A percentile compares a stretch with the other conserved stretches of the same genome.
These are phyloP conservation scores for Arothron firmamentum DNA, from an alignment of 2,113 vertebrate species.

Conservation along the genomic window DNA sequence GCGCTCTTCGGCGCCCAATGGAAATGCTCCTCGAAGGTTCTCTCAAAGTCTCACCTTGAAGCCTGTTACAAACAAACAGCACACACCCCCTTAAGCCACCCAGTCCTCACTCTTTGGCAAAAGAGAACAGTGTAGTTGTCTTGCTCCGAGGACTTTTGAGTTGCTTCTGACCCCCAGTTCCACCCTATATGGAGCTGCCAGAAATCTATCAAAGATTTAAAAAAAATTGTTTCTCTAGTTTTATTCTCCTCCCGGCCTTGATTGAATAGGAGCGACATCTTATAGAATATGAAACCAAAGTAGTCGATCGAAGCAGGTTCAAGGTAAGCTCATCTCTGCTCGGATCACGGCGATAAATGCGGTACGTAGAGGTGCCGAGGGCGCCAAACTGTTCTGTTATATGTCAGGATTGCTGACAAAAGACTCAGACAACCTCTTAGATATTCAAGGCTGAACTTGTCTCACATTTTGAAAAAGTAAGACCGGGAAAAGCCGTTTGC, in stretches of 20 bases:
- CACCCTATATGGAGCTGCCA: constrained; percentile 64
- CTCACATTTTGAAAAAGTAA: background rate
- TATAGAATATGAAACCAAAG: too few relatives aligned
- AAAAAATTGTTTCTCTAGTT: background rate
- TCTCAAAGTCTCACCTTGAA: constrained; percentile 6
- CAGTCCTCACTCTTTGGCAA: constrained; percentile 29
- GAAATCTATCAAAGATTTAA: constrained; percentile 60
- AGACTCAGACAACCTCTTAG: background rate
- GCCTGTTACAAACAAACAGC: constrained; percentile 18
- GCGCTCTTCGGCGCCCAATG: constrained; percentile 37
- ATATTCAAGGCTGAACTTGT: constrained; percentile 4
- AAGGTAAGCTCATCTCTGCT: constrained; percentile 31
- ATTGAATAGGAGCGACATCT: too few relatives aligned
- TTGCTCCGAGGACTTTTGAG: background rate
- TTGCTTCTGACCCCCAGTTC: too few relatives aligned
- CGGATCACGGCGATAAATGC: background rate
- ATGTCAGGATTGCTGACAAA: constrained; percentile 6
- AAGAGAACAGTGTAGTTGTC: constrained; percentile 16
- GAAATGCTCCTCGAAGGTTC: background rate
- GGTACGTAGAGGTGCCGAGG: background rate
- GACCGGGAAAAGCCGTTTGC: background rate
- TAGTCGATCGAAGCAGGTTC: constrained; percentile 24
- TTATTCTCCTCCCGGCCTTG: constrained; percentile 2
- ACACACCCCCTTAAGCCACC: background rate
- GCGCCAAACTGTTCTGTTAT: background rate